Base-by-base conservation (phyloP, 2,888 invertebrate species). In the Tethea ocularis region DNA sequence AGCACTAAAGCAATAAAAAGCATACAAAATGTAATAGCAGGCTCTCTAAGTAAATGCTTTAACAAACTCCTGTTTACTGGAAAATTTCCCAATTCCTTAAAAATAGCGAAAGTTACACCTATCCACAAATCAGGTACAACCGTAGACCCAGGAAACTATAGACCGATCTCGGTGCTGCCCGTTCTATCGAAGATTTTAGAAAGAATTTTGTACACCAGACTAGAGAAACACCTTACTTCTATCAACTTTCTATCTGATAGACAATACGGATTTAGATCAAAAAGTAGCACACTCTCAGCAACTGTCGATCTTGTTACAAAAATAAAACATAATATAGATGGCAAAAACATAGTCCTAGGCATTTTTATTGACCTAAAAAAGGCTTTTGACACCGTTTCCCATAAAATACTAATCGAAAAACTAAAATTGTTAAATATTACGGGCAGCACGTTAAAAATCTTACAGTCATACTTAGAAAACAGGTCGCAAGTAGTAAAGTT, bases 291-390 rank as follows among this genome's bases (percentile, higher is more conserved):
- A 17, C n/a, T 17, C 8, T n/a, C 46, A 8, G 46, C 46, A 10
- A 17, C 46, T 6, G 52, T 61, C 8, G 58, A 59, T 22, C 51
- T 59, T 1, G 33, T 58, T 6, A 58, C 58, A 13, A 52, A 58
- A 54, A 58, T 58, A 36, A 63, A 58, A 57, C 17, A 36, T 22
- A 58, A 57, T 23, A 51, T 63, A 38, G 63, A 57, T 57, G 8
- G 53, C 26, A 58, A 58, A 29, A 33, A 58, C 23, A 58, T 54
- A 17, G 58, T 41, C 17, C 20, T 58, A 46, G 58, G 58, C 6
- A 33, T 58, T 17, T 58, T 58, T 51, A 55, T 58, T 20, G 59
- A 52, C 22, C 52, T 59, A 13, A 59, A 56, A 56, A 59, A 59
- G 38, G 58, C 57, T 6, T 57, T 58, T 20, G 56, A 61, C 20